phyloP scores from a whole-genome alignment of 2,797 vertebrate genomes.

The Parauchenoglanis punctatus region DNA sequence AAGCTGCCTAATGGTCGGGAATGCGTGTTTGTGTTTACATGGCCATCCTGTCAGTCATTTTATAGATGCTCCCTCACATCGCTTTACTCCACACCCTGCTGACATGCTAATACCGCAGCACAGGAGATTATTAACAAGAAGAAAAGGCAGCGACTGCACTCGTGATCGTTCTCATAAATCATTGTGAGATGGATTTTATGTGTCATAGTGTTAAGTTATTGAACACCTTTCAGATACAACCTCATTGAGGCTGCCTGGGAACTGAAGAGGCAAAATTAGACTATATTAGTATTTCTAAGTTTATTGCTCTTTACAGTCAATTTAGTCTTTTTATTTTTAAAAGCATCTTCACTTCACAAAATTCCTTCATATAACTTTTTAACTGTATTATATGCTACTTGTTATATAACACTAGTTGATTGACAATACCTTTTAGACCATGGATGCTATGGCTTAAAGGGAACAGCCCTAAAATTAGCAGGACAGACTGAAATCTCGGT shows the following conservation, averaged over 20 bases:
- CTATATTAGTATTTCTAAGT: not conserved
- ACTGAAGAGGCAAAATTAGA: not conserved
- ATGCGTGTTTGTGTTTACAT: not conserved
- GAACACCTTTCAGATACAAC: not conserved
- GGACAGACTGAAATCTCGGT: not conserved
- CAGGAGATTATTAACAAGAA: not conserved
- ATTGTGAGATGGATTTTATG: not conserved
- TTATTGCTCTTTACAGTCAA: not conserved
- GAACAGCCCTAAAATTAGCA: not conserved
- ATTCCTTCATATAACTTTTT: not conserved
- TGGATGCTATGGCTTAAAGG: not conserved
- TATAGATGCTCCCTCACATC: not conserved
- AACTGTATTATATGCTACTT: not conserved
- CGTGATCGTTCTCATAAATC: not conserved
- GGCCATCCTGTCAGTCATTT: not conserved
- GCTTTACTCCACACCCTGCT: not conserved
- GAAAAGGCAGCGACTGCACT: not conserved
- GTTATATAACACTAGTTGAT: not conserved
- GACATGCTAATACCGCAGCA: not conserved
- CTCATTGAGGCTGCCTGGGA: not conserved
- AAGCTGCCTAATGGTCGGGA: not conserved
- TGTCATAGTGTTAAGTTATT: not conserved
- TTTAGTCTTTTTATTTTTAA: not conserved
- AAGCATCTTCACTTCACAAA: not conserved
- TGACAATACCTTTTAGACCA: too few species aligned